phyloP scores from a whole-genome alignment of 2,113 vertebrate genomes.

The Esox niger region DNA sequence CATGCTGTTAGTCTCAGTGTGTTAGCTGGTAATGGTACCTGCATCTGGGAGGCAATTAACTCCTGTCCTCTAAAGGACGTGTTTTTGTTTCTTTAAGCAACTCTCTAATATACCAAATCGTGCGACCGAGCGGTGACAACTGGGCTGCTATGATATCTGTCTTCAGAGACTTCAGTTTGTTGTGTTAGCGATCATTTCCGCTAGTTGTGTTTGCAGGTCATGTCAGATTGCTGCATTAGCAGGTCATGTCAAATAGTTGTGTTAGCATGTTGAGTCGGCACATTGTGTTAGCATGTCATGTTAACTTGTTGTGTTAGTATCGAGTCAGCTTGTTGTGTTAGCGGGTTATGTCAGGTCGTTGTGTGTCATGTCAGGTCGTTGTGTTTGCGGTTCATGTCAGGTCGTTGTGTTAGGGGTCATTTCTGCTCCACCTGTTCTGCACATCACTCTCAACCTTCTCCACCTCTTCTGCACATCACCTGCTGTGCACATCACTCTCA shows the following conservation, averaged over 20 bases:
- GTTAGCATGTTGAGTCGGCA: conserved; percentile 73
- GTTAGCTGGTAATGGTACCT: no score
- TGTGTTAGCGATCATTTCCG: no score
- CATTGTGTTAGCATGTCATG: conserved; percentile 69
- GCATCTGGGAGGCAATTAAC: conserved; percentile 22
- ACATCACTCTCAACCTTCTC: no score
- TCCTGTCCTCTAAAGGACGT: conserved; percentile 57
- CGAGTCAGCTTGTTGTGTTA: conserved; percentile 63
- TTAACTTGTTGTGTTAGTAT: conserved; percentile 54
- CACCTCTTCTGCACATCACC: no score
- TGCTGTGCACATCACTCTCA: no score
- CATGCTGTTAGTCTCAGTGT: no score
- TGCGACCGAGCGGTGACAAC: background rate
- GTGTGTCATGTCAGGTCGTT: no score
- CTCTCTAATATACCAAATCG: background rate
- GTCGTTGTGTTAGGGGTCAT: no score
- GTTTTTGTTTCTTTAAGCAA: conserved; percentile 82
- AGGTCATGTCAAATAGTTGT: conserved; percentile 70
- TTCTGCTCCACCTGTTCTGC: no score
- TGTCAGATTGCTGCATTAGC: conserved; percentile 60
- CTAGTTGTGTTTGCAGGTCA: no score
- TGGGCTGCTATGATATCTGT: background rate
- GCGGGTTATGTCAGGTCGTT: no score
- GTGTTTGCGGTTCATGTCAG: no score
- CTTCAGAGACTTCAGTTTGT: background rate